Base-by-base conservation (phyloP, 2,888 invertebrate genomes). In the Synanthedon myopaeformis region DNA sequence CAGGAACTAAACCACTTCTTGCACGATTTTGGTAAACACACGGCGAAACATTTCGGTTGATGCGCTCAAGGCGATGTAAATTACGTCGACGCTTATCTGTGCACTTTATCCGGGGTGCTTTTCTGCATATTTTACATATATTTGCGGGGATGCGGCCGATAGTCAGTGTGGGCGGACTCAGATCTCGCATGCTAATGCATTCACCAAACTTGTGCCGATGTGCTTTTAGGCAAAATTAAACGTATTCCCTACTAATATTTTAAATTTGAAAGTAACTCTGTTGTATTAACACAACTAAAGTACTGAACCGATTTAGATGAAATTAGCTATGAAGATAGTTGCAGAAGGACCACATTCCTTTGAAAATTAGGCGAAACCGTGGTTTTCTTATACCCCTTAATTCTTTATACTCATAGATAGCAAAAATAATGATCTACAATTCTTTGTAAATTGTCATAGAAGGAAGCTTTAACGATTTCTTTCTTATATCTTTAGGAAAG, bases 121-220 rank as follows among this genome's bases (percentile, higher is more conserved):
- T 81, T 79, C 80, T 76, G 81, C 78, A 82, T 83, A 84, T 82
- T 84, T 84, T 82, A 80, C 78, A 82, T 81, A 82, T 74, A 80
- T 81, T 80, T 79, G 75, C 73, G 71, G 73, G 77, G 77, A 76
- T 74, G 76, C 65, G 64, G 72, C 71, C 67, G 79, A 81, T 79
- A 76, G 77, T 67, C 67, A 60, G 70, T 65, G 82, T 82, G 80
- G 85, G 84, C 79, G 84, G 74, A 71, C 57, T 70, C 67, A 60
- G 70, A 61, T 69, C 68, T 72, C 74, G 77, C 77, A 77, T 75
- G 72, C 72, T 80, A 82, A 82, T 82, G 75, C 49, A 49, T 49
- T 4, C 19, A 49, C 49, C 19, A 12, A 12, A 49, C 49, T 13
- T 12, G 14, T 49, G 35, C 35, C 65, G 72, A 70, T 64, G 60